A percentile compares a stretch with the other conserved stretches of the same genome.
phyloP scores from a whole-genome alignment of 1,140 invertebrate genomes.

The Panulirus ornatus region DNA sequence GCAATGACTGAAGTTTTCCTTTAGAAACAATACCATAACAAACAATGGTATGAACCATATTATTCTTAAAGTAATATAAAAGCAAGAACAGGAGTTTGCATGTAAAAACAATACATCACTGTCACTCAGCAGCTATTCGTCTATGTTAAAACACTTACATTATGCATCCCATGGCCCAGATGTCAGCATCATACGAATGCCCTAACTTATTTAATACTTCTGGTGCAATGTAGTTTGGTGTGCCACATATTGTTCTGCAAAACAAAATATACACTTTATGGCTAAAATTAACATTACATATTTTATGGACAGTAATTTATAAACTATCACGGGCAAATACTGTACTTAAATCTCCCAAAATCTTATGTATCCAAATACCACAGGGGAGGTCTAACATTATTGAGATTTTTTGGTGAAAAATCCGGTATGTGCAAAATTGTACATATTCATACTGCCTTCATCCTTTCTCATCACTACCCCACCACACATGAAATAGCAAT shows the following conservation, averaged over 20 bases:
- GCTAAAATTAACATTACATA: background rate
- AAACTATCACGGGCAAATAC: background rate
- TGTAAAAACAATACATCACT: too few species aligned
- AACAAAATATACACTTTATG: background rate
- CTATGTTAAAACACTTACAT: conserved; percentile 81
- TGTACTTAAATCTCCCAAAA: background rate
- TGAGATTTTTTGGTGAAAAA: background rate
- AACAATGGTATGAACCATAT: too few species aligned
- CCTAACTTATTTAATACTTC: conserved; percentile 96
- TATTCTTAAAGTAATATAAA: too few species aligned
- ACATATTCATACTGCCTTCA: too few species aligned
- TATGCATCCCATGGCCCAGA: conserved; percentile 97
- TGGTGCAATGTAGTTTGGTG: conserved; percentile 99
- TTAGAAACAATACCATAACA: too few species aligned
- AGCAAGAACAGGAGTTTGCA: too few species aligned
- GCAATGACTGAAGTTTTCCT: too few species aligned
- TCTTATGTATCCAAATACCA: background rate
- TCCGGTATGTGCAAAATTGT: background rate
- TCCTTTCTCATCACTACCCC: too few species aligned
- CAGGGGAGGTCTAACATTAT: too few species aligned
- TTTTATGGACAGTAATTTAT: background rate
- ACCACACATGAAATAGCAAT: too few species aligned
- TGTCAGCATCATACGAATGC: conserved; percentile 97
- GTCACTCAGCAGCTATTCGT: background rate
- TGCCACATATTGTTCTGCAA: conserved; percentile 93